Percentiles rank a stretch among this genome's conserved stretches.
These are phyloP conservation scores for Carabus problematicus DNA, from an alignment of 2,888 invertebrate species.

Conservation along the genomic window DNA sequence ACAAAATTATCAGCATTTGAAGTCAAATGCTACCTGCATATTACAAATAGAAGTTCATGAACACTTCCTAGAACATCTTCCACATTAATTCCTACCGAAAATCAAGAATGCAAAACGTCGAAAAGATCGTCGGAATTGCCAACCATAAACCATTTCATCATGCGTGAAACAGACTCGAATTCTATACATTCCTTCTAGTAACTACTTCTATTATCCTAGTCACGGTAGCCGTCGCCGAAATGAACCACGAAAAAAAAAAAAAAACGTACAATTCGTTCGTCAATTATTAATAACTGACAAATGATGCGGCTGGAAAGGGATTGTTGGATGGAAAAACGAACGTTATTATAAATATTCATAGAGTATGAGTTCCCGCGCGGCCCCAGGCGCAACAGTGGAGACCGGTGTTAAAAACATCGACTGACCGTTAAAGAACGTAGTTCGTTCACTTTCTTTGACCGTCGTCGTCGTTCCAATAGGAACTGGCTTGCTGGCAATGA, in stretches of 20 bases:
- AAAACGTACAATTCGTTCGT: not conserved
- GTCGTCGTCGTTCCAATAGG: constrained; percentile 19
- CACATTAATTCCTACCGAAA: too few species aligned
- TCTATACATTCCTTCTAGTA: too few species aligned
- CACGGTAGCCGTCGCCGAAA: too few species aligned
- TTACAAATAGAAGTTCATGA: too few species aligned
- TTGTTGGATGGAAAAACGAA: constrained; percentile 4
- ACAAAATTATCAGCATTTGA: too few species aligned
- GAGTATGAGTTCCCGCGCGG: not conserved
- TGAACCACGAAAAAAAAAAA: not conserved
- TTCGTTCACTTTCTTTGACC: constrained; percentile 42
- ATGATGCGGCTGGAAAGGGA: not conserved
- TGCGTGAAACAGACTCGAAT: too few species aligned
- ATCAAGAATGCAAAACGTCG: too few species aligned
- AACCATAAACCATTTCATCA: too few species aligned
- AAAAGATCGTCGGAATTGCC: too few species aligned
- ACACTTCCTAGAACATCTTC: too few species aligned
- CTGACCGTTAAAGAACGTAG: constrained; percentile 29
- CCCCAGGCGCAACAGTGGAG: constrained; percentile 1
- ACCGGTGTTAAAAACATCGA: constrained; percentile 10
- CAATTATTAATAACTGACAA: constrained; percentile 8
- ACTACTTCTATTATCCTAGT: too few species aligned
- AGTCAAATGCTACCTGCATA: too few species aligned
- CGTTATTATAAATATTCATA: constrained; percentile 2
- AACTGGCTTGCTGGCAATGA: constrained; percentile 13